phyloP scores from a whole-genome alignment of 2,888 invertebrate species.

The Xylota segnis region DNA sequence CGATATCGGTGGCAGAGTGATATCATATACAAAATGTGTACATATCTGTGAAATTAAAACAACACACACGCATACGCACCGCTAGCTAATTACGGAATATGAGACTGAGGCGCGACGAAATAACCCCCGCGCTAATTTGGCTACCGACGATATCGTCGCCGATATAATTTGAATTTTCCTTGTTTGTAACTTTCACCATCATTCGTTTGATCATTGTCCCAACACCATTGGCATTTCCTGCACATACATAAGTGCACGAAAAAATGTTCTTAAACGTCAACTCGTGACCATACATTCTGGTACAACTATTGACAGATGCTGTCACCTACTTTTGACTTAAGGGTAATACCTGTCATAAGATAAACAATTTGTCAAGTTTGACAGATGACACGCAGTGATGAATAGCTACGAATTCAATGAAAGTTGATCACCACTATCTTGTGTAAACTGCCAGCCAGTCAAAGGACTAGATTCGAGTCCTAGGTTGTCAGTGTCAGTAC shows the following conservation, averaged over 20 bases:
- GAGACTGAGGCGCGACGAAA: slow-evolving; percentile 32
- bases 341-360: too few species aligned
- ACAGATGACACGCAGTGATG: too few species aligned
- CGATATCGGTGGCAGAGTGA: slow-evolving; percentile 49
- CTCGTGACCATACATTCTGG: too few species aligned
- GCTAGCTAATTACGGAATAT: slow-evolving; percentile 31
- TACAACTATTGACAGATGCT: too few species aligned
- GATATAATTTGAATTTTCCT: slow-evolving; percentile 44
- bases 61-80: slow-evolving; percentile 11
- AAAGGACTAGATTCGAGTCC: too few species aligned
- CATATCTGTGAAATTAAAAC: slow-evolving; percentile 46
- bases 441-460: too few species aligned
- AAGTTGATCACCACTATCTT: too few species aligned
- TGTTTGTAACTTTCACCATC: slow-evolving; percentile 43
- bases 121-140: slow-evolving; percentile 24
- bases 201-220: slow-evolving; percentile 31
- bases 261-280: too few species aligned
- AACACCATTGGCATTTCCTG: background rate
- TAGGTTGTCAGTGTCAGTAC: too few species aligned
- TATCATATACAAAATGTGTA: slow-evolving; percentile 19
- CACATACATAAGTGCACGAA: background rate
- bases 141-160: slow-evolving; percentile 12
- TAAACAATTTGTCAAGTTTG: too few species aligned
- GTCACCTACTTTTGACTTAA: too few species aligned
- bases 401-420: too few species aligned